Base-by-base conservation (phyloP, 1,140 invertebrate species). In the Ceratina calcarata region DNA sequence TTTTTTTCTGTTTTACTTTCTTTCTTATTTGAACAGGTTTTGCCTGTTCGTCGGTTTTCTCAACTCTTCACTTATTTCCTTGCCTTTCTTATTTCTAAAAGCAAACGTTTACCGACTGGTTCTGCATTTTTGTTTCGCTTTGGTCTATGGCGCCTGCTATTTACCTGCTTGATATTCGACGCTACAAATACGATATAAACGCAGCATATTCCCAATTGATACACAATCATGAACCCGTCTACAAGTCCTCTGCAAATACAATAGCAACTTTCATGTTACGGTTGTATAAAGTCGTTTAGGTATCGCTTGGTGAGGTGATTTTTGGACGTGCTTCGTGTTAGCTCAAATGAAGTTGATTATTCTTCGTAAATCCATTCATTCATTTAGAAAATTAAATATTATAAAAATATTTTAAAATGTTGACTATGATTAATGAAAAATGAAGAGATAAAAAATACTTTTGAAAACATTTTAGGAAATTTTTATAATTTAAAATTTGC, bases 111-210 rank as follows among this genome's bases (percentile, higher is more conserved):
- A 12, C 22, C 7, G 55, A 57, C 55, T 57, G 55, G n/a, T n/a
- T 57, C n/a, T 57, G 15, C n/a, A 18, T 45, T 55, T 22, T 57
- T 55, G 53, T 49, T 53, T 67, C 27, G n/a, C 8, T 32, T 0
- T 62, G 51, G 24, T 72, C 51, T 22, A 53, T 72, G 57, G 37
- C 71, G 16, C 22, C 27, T 58, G 53, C 75, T 27, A 81, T 91
- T 93, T 89, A 96, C 95, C 85, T 94, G 92, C 91, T 96, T 94
- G 37, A 96, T 93, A 91, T 96, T 98, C 27, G 94, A 94, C 4
- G 96, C 94, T 73, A 98, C 95, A 90, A 98, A 98, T 1, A 98
- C 95, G 64, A 97, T 95, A 91, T 98, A 98, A 13, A 98, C 97
- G 92, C 97, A 97, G 89, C 97, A 98, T 85, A 97, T 97, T 74